Evolutionary conservation across 2,797 vertebrate genomes (phyloP).

Genomic region (Acrossocheilus wenchowensis): DNA sequence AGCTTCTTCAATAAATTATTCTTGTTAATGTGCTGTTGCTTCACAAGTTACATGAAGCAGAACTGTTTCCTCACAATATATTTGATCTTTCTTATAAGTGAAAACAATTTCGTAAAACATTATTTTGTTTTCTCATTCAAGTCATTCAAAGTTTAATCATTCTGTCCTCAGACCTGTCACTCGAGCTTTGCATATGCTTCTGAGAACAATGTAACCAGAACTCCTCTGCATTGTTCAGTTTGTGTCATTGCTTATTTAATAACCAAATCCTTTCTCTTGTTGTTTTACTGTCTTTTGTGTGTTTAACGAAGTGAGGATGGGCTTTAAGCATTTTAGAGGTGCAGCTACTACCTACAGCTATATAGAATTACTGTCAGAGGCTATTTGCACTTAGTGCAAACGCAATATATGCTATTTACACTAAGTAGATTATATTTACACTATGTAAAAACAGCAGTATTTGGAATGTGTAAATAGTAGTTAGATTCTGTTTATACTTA

Average conservation of each 20-base stretch:
- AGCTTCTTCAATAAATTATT: not conserved
- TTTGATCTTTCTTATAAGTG: not conserved
- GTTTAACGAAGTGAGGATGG: not conserved
- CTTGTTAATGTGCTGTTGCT: not conserved
- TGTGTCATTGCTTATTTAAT: not conserved
- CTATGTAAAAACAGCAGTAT: not conserved
- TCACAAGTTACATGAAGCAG: not conserved
- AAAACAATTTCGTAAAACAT: not conserved
- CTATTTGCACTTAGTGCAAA: not conserved
- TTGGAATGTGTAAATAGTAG: not conserved
- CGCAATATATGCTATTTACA: not conserved
- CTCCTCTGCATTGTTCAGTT: not conserved
- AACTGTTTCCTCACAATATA: not conserved
- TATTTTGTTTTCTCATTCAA: not conserved
- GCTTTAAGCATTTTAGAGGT: not conserved
- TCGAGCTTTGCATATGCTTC: not conserved
- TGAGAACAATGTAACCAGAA: not conserved
- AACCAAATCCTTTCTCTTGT: not conserved
- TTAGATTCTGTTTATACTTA: not conserved
- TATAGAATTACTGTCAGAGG: too few relatives aligned
- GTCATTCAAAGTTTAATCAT: not conserved
- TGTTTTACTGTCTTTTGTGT: not conserved
- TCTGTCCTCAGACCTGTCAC: not conserved
- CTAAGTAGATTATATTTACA: not conserved
- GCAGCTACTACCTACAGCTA: not conserved